Evolutionary conservation across 2,113 vertebrate species (phyloP), one percentile per base, ranked within the genome.

Genomic region (Callionymus lyra): DNA sequence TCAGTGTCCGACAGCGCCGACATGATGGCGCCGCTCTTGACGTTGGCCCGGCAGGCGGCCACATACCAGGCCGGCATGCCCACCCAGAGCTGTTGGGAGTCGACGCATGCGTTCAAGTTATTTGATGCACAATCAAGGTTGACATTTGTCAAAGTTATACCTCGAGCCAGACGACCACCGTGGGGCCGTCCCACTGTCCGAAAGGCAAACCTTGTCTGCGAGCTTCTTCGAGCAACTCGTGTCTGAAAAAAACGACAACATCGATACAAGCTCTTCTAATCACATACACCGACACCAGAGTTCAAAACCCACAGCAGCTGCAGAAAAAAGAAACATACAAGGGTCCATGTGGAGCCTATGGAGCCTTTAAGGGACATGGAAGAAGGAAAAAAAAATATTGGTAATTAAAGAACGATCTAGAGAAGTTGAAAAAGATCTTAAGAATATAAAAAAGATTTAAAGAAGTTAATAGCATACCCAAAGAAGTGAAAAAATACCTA

Each of bases 61-160:
- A 99, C 95, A 1, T 97, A 99, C 94, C 95, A 99, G 44, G 94
- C 93, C 0, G 95, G 95, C 95, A 99, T 99, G 17, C 95, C 95
- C 21, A 99, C 95, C 95, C 95, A 99, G 50, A 99, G 86, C 95
- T 98, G 76, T 1, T n/a, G 37, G 50, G 31, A 17, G 1, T 2
- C 19, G 18, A 27, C 13, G 27, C 2, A 46, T 2, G 4, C 14
- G 16, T 17, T 6, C 12, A 11, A 33, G 2, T 6, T 12, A n/a
- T 16, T 3, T 17, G 12, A 34, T 12, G 12, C 9, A 44, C 9
- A 13, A 6, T 27, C 16, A 45, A 34, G 12, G 34, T 12, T 44
- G 2, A 16, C 10, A 10, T 17, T 31, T 8, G 44, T 27, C 2
- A 47, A 18, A 2, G n/a, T 15, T 9, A 50, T 75, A 99, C 95